Evolutionary conservation across 2,797 vertebrate species (phyloP).

Genomic region (Cyclura pinguis): DNA sequence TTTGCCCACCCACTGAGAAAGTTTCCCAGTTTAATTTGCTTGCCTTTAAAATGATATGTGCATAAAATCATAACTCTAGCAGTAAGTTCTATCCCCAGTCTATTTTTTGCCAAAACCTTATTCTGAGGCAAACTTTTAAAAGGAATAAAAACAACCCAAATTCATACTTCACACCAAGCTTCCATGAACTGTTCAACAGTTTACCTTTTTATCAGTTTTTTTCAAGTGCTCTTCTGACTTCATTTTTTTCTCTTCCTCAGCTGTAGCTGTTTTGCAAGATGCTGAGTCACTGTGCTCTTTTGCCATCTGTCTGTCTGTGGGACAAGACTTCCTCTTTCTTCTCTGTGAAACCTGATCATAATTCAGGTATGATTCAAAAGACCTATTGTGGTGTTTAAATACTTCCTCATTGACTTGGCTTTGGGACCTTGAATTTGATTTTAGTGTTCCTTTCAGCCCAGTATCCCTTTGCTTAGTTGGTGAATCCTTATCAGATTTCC

Average conservation of each 20-base stretch:
- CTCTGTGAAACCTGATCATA: constrained; percentile 79
- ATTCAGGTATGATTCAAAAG: constrained; percentile 89
- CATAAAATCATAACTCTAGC: background rate
- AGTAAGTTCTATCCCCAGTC: background rate
- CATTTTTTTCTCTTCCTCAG: constrained; percentile 52
- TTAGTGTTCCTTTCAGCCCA: background rate
- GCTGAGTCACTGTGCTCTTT: constrained; percentile 11
- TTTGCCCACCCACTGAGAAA: background rate
- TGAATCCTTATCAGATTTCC: constrained; percentile 34
- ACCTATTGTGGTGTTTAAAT: constrained; percentile 79
- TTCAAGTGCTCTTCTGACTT: constrained; percentile 18
- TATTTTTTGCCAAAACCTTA: background rate
- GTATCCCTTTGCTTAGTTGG: constrained; percentile 39
- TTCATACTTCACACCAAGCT: background rate
- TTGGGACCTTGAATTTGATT: constrained; percentile 3
- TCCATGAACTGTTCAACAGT: background rate
- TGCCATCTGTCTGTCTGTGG: background rate
- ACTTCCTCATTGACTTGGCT: constrained; percentile 58
- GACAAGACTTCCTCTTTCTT: constrained; percentile 65
- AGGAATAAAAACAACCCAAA: background rate
- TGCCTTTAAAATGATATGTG: background rate
- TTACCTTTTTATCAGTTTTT: constrained; percentile 65
- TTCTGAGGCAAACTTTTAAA: background rate
- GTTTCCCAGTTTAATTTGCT: background rate
- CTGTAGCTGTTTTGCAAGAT: constrained; percentile 60